Evolutionary conservation across 2,888 invertebrate species (phyloP).

Genomic region (Phortica okadai): DNA sequence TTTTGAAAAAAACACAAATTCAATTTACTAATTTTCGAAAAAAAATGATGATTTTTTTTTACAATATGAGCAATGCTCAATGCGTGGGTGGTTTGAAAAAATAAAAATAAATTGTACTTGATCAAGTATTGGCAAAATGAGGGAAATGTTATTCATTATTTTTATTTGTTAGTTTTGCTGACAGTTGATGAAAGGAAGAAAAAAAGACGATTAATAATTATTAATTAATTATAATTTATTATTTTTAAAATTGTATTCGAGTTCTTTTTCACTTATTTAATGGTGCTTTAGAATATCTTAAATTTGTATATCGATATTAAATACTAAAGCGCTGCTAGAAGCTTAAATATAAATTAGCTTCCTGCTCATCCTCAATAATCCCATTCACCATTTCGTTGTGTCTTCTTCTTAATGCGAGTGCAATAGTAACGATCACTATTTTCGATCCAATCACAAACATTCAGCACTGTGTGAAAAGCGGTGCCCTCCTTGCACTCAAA

Average conservation of each 20-base stretch:
- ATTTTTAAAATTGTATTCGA: too few relatives aligned
- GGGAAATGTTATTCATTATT: too few relatives aligned
- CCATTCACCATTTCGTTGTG: conserved; percentile 52
- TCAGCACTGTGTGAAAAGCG: conserved; percentile 83
- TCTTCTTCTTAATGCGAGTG: conserved; percentile 59
- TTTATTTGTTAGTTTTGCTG: too few relatives aligned
- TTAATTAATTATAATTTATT: too few relatives aligned
- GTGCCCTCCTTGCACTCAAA: conserved; percentile 86
- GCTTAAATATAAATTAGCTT: neutral
- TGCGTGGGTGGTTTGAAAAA: neutral
- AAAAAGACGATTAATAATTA: too few relatives aligned
- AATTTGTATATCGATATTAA: conserved; percentile 20
- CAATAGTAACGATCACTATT: conserved; percentile 81
- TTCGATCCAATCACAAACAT: conserved; percentile 89
- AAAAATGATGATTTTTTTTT: neutral
- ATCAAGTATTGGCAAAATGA: too few relatives aligned
- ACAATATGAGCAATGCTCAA: neutral
- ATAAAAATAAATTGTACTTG: too few relatives aligned
- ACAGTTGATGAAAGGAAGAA: too few relatives aligned
- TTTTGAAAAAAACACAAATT: neutral
- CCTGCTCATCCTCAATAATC: conserved; percentile 37
- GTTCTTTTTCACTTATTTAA: neutral
- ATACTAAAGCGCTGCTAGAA: neutral
- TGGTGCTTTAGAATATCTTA: neutral
- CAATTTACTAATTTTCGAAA: neutral